These are phyloP conservation scores for Mus minutoides DNA, from an alignment of 2,797 vertebrate genomes.

Conservation along the genomic window DNA sequence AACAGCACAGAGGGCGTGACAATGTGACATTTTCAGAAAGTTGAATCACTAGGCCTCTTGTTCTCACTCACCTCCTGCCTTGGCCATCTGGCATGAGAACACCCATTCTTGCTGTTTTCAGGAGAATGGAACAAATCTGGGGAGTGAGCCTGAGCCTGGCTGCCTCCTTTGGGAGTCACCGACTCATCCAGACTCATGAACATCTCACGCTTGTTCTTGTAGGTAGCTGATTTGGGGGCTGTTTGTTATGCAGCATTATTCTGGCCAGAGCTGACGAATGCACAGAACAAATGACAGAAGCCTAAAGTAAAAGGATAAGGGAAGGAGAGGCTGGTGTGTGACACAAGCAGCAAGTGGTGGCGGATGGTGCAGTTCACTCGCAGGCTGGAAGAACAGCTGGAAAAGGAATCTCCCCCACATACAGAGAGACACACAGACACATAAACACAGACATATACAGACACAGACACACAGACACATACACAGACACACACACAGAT, in stretches of 20 bases:
- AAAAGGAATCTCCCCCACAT: too few relatives aligned
- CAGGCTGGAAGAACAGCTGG: not conserved
- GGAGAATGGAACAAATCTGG: not conserved
- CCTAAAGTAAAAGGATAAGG: not conserved
- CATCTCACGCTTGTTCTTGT: not conserved
- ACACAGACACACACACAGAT: rapidly evolving
- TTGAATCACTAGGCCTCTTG: not conserved
- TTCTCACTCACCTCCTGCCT: not conserved
- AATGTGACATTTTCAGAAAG: not conserved
- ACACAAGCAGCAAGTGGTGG: not conserved
- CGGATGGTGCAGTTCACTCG: not conserved
- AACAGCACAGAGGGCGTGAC: not conserved
- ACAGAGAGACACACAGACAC: rapidly evolving
- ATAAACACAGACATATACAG: not conserved
- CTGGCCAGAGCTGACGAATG: conserved; percentile 4
- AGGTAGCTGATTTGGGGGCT: not conserved
- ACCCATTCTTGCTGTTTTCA: not conserved
- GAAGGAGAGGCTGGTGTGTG: not conserved
- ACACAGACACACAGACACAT: not conserved
- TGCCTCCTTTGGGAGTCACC: not conserved
- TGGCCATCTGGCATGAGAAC: not conserved
- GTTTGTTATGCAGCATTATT: conserved; percentile 35
- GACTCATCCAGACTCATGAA: not conserved
- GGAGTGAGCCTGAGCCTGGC: not conserved
- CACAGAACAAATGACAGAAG: conserved; percentile 48